Evolutionary conservation across 2,888 invertebrate genomes (phyloP).

Genomic region (Macrostomum cliftonense): DNA sequence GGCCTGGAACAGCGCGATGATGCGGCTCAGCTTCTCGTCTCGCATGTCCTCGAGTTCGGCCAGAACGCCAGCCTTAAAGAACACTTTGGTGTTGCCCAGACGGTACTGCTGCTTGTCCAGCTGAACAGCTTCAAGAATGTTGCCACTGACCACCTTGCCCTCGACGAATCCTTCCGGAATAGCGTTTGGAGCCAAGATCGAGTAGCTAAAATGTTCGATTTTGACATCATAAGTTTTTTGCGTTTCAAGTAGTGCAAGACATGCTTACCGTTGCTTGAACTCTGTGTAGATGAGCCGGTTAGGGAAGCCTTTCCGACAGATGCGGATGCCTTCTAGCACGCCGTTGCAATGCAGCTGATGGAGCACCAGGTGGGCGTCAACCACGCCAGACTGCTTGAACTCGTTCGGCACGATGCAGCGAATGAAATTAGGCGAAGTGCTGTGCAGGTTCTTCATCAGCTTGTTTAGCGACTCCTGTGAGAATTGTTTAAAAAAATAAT

Average conservation of each 20-base stretch:
- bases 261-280: slow-evolving; percentile 61
- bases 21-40: slow-evolving; percentile 88
- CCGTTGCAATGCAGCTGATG: slow-evolving; percentile 99
- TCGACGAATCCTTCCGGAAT: slow-evolving; percentile 41
- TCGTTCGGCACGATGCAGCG: slow-evolving; percentile 98
- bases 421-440: slow-evolving; percentile 95
- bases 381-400: slow-evolving; percentile 53
- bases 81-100: slow-evolving; percentile 98
- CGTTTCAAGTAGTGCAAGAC: too few species aligned
- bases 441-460: slow-evolving; percentile 83
- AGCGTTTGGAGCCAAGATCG: slow-evolving; percentile 87
- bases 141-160: slow-evolving; percentile 49
- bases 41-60: slow-evolving; percentile 99
- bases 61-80: slow-evolving; percentile 99
- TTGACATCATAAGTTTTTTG: too few species aligned
- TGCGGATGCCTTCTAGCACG: slow-evolving; percentile 99
- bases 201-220: slow-evolving; percentile 46
- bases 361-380: slow-evolving; percentile 94
- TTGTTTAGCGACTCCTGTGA: slow-evolving; percentile 53
- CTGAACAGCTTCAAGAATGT: slow-evolving; percentile 42
- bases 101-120: slow-evolving; percentile 84
- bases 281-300: slow-evolving; percentile 99
- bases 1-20: slow-evolving; percentile 74
- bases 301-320: slow-evolving; percentile 97
- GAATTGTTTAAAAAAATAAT: not conserved